Evolutionary conservation across 2,113 vertebrate species (phyloP).

Genomic region (Podiceps cristatus): DNA sequence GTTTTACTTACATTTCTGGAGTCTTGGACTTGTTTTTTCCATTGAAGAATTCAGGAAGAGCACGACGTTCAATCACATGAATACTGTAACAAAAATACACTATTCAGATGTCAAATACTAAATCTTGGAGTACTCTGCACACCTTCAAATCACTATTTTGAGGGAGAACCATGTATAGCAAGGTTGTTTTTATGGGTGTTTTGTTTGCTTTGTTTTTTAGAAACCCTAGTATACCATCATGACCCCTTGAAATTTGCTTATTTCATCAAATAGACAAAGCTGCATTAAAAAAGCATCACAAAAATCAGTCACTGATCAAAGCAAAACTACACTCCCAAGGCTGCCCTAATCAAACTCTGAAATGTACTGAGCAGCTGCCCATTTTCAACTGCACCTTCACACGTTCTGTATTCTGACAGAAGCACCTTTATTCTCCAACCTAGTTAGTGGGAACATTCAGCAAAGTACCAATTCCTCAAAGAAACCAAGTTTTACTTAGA

Average conservation of each 20-base stretch:
- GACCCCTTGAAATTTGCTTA: background rate
- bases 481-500: no score
- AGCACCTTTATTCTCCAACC: background rate
- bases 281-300: background rate
- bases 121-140: background rate
- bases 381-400: accelerated
- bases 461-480: background rate
- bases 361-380: background rate
- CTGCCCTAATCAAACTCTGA: background rate
- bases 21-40: slow-evolving; percentile 98
- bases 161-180: no score
- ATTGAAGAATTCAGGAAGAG: slow-evolving; percentile 95
- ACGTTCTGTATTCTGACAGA: no score
- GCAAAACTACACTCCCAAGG: accelerated
- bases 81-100: slow-evolving; percentile 75
- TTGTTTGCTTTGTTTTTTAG: background rate
- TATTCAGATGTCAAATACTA: background rate
- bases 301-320: background rate
- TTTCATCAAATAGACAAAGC: background rate
- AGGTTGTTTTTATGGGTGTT: no score
- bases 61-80: slow-evolving; percentile 93
- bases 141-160: background rate
- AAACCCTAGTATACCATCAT: background rate
- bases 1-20: slow-evolving; percentile 91
- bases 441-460: accelerated